Percentiles rank a stretch among this genome's conserved stretches.
These are phyloP conservation scores for Drosophila takahashii DNA, from an alignment of 1,140 invertebrate genomes.

Conservation along the genomic window DNA sequence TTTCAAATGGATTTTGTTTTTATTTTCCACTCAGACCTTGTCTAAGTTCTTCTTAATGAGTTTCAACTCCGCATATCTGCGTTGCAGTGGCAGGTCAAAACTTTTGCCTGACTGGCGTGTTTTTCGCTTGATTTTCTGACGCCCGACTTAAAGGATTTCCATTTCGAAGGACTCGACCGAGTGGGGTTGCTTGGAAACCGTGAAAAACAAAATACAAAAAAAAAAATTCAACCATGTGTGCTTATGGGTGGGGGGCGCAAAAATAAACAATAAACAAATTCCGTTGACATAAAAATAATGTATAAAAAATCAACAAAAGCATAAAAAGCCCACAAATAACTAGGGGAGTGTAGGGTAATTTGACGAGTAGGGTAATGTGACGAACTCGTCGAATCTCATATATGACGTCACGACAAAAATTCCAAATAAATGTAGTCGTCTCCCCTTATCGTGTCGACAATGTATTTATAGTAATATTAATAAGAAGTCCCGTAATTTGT, in stretches of 20 bases:
- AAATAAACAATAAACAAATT: conserved; percentile 60
- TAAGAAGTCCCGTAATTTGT: too few species aligned
- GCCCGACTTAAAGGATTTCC: conserved; percentile 37
- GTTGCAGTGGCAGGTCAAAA: conserved; percentile 63
- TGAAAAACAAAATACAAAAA: conserved; percentile 13
- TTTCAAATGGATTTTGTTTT: conserved; percentile 54
- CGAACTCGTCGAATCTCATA: too few species aligned
- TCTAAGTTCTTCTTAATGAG: conserved; percentile 70
- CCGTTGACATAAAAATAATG: conserved; percentile 59
- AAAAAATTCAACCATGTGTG: conserved; percentile 35
- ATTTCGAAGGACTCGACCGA: conserved; percentile 26
- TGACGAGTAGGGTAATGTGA: too few species aligned
- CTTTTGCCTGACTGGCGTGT: conserved; percentile 35
- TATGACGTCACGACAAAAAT: too few species aligned
- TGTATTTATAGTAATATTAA: too few species aligned
- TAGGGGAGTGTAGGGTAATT: too few species aligned
- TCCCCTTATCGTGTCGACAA: too few species aligned
- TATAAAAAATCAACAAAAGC: conserved; percentile 66
- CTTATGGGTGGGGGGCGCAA: not conserved
- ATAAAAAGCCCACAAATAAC: conserved; percentile 71
- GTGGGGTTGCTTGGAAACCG: conserved; percentile 31
- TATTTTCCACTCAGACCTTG: conserved; percentile 43
- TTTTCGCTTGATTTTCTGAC: conserved; percentile 38
- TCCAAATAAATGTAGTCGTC: too few species aligned
- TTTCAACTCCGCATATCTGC: conserved; percentile 59